Evolutionary conservation across 2,113 vertebrate species (phyloP).

Genomic region (Origma solitaria): DNA sequence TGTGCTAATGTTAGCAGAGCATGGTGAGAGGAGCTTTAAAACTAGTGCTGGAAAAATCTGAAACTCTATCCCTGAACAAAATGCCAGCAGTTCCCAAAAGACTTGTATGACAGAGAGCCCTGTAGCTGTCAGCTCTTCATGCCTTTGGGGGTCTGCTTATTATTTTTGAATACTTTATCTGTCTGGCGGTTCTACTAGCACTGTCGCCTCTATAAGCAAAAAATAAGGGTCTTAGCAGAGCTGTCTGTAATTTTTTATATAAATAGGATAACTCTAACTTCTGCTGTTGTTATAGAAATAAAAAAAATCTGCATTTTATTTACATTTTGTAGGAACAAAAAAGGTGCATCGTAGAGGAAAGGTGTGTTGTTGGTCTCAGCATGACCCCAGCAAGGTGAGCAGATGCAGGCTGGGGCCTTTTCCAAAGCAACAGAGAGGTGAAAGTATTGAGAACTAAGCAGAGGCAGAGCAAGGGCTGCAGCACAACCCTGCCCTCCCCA

Average conservation of each 20-base stretch:
- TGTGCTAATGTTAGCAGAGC: constrained; percentile 5
- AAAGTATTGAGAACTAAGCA: background rate
- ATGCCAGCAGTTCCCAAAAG: background rate
- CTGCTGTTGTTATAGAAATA: background rate
- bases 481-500: background rate
- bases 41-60: background rate
- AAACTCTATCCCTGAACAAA: constrained; percentile 17
- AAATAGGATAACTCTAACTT: background rate
- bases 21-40: background rate
- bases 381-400: background rate
- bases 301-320: background rate
- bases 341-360: background rate
- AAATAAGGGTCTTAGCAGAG: background rate
- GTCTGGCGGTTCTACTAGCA: background rate
- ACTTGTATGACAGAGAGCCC: background rate
- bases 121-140: background rate
- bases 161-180: constrained; percentile 28
- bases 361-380: background rate
- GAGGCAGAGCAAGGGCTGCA: background rate
- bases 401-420: background rate
- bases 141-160: background rate
- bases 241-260: background rate
- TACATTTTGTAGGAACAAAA: background rate
- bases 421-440: background rate
- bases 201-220: background rate